Evolutionary conservation across 2,888 invertebrate species (phyloP), one percentile per base, ranked within the genome.

Genomic region (Dolichomitus sp.): DNA sequence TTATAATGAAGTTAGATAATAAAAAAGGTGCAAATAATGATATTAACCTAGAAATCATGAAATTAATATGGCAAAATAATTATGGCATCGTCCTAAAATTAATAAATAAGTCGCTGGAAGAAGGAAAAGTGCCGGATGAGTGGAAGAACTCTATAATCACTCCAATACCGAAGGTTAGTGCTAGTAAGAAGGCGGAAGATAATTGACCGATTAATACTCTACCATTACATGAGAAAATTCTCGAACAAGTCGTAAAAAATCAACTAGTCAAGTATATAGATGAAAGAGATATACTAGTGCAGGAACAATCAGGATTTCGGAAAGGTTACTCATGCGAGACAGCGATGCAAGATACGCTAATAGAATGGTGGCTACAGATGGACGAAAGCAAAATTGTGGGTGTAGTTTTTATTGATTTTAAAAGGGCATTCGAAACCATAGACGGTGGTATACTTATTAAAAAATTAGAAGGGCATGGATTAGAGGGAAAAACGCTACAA

Each of bases 171-270:
- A 83, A 83, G 45, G 66, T 84, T 19, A 30, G 6, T 14, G 59
- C 63, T 17, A 81, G 77, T 17, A 77, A 14, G 1, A 84, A 80
- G n/a, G 54, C 68, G 2, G 78, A 84, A 40, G 74, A 74, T 33
- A 42, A 68, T n/a, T 45, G 68, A 11, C 75, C 75, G 5, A 74
- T 63, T 7, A 74, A 85, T 63, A 85, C 79, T 74, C n/a, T n/a
- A n/a, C n/a, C n/a, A n/a, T n/a, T n/a, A n/a, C n/a, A n/a, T n/a
- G n/a, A n/a, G n/a, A n/a, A 84, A 42, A 45, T 77, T 11, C n/a
- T 83, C 9, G 82, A 85, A 80, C 48, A 69, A 14, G 78, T 66
- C n/a, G 78, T 72, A n/a, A 76, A 82, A 69, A 77, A 57, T 19
- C 84, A 85, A 66, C 3, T 82, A 11, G n/a, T 72, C 11, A 12